These are phyloP conservation scores for Chloroceryle inda DNA, from an alignment of 2,797 vertebrate species.

Conservation along the genomic window DNA sequence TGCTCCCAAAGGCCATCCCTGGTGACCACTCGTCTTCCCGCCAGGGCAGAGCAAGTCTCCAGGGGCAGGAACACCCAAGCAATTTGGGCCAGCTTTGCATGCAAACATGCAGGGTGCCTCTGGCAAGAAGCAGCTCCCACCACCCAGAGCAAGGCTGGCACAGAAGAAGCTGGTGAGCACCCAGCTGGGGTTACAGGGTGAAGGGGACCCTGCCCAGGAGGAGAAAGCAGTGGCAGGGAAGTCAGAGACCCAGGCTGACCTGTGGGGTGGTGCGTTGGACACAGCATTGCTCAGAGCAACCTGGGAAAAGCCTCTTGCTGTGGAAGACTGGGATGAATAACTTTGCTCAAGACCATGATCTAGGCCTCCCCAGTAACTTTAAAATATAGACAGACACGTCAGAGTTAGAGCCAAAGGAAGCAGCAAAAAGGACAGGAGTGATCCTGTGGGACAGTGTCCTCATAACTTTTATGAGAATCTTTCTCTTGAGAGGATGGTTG, in stretches of 20 bases:
- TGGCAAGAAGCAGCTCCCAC: neutral
- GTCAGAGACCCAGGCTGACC: neutral
- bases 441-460: neutral
- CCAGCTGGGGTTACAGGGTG: neutral
- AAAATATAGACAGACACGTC: neutral
- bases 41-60: neutral
- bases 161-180: neutral
- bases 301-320: neutral
- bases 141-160: neutral
- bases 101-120: neutral
- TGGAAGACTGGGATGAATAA: neutral
- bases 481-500: neutral
- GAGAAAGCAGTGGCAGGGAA: neutral
- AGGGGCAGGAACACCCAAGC: neutral
- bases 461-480: neutral
- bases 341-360: neutral
- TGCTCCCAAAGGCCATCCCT: neutral
- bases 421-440: neutral
- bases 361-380: neutral
- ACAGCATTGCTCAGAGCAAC: neutral
- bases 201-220: rapidly evolving
- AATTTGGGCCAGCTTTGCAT: neutral
- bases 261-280: neutral
- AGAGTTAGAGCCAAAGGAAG: neutral
- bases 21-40: rapidly evolving